Conservation (phyloP, 2,888 invertebrate species). For the Parapristionchus giblindavisi region DNA sequence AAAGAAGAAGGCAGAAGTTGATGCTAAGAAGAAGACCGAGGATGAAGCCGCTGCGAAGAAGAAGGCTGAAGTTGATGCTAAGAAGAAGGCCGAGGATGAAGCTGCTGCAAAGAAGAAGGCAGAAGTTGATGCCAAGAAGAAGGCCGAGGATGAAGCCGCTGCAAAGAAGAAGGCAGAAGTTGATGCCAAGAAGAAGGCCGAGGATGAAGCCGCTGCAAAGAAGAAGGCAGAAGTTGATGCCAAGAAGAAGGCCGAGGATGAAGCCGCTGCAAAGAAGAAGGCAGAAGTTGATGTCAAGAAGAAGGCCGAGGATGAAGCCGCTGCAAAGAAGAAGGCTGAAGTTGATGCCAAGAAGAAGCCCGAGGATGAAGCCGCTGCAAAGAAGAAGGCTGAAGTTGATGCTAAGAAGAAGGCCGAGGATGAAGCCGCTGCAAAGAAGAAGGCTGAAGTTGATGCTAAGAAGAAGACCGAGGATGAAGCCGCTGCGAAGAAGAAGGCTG, state of each 20-base stretch:
- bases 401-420: neutral
- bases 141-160: conserved; percentile 12
- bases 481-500: neutral
- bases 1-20: conserved; percentile 19
- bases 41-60: conserved; percentile 28
- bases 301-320: neutral
- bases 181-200: conserved; percentile 36
- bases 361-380: neutral
- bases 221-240: neutral
- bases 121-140: conserved; percentile 2
- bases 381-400: neutral
- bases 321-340: neutral
- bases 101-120: conserved; percentile 32
- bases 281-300: neutral
- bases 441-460: neutral
- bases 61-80: neutral
- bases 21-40: conserved; percentile 36
- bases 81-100: conserved; percentile 27
- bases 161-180: conserved; percentile 37
- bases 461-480: neutral
- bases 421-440: conserved; percentile 1
- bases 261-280: conserved; percentile 38
- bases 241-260: neutral
- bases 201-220: neutral
- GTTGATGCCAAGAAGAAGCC: neutral